phyloP scores from a whole-genome alignment of 1,140 invertebrate genomes.

The Drosophila nasuta region DNA sequence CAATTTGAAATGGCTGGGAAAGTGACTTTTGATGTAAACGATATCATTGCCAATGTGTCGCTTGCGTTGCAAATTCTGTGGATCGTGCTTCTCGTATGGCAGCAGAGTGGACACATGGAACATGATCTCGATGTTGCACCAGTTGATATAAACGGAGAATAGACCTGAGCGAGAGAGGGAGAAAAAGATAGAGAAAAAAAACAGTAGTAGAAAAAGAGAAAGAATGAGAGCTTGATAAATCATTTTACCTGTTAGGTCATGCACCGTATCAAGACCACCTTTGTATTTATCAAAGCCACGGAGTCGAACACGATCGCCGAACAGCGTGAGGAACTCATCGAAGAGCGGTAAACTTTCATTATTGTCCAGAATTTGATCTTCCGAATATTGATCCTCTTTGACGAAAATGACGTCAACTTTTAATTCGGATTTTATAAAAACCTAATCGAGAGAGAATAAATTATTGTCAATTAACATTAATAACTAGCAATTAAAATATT shows the following conservation, averaged over 20 bases:
- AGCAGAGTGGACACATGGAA: constrained; percentile 98
- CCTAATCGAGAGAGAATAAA: constrained; percentile 85
- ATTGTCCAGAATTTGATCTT: constrained; percentile 98
- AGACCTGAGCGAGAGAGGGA: constrained; percentile 86
- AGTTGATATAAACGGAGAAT: constrained; percentile 96
- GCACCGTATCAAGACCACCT: constrained; percentile 90
- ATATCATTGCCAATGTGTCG: constrained; percentile 99
- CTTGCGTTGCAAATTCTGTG: no score
- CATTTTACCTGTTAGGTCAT: constrained; percentile 85
- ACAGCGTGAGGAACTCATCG: constrained; percentile 94
- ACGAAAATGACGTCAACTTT: constrained; percentile 98
- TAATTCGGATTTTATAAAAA: constrained; percentile 97
- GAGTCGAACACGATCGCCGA: constrained; percentile 95
- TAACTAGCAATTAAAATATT: no score
- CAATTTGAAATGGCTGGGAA: no score
- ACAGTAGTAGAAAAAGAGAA: no score
- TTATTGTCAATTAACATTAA: no score
- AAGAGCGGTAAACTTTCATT: constrained; percentile 95
- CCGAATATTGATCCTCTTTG: constrained; percentile 95
- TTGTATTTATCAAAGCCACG: constrained; percentile 98
- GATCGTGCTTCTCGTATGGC: constrained; percentile 95
- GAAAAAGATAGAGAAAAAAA: no score
- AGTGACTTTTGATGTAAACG: constrained; percentile 86
- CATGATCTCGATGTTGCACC: constrained; percentile 97
- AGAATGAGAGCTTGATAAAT: no score